Percentiles rank a stretch among this genome's conserved stretches.
Evolutionary conservation across 2,113 vertebrate genomes (phyloP).

Genomic region (Athene noctua): DNA sequence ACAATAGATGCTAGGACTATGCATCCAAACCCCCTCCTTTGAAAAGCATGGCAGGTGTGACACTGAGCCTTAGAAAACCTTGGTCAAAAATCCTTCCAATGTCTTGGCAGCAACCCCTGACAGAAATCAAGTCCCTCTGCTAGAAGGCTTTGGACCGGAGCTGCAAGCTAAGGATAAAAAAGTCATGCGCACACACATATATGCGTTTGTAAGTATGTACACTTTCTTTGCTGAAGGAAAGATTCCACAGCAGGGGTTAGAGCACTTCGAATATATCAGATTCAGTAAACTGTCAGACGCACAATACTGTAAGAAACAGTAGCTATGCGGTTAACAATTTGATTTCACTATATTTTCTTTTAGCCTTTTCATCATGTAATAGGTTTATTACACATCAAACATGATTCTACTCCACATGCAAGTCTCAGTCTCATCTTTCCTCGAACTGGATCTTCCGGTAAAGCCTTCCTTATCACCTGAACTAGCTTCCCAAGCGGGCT

Average conservation of each 20-base stretch:
- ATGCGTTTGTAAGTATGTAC: neutral
- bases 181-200: slow-evolving; percentile 35
- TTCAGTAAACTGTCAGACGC: slow-evolving; percentile 72
- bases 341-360: slow-evolving; percentile 31
- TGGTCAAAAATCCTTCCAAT: slow-evolving; percentile 99
- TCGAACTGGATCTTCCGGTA: slow-evolving; percentile 79
- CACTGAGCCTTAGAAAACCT: slow-evolving; percentile 96
- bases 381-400: slow-evolving; percentile 28
- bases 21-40: slow-evolving; percentile 80
- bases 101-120: slow-evolving; percentile 87
- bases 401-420: slow-evolving; percentile 47
- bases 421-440: slow-evolving; percentile 57
- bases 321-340: slow-evolving; percentile 73
- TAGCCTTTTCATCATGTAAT: slow-evolving; percentile 60
- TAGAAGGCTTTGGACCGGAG: slow-evolving; percentile 84
- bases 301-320: slow-evolving; percentile 59
- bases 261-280: slow-evolving; percentile 68
- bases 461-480: slow-evolving; percentile 80
- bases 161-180: slow-evolving; percentile 77
- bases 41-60: slow-evolving; percentile 93
- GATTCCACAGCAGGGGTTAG: slow-evolving; percentile 87
- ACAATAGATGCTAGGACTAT: slow-evolving; percentile 76
- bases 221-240: slow-evolving; percentile 73
- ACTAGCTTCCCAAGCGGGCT: slow-evolving; percentile 83
- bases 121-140: slow-evolving; percentile 81